A percentile compares a stretch with the other conserved stretches of the same genome.
phyloP scores from a whole-genome alignment of 2,888 invertebrate species.

The Deilephila elpenor region DNA sequence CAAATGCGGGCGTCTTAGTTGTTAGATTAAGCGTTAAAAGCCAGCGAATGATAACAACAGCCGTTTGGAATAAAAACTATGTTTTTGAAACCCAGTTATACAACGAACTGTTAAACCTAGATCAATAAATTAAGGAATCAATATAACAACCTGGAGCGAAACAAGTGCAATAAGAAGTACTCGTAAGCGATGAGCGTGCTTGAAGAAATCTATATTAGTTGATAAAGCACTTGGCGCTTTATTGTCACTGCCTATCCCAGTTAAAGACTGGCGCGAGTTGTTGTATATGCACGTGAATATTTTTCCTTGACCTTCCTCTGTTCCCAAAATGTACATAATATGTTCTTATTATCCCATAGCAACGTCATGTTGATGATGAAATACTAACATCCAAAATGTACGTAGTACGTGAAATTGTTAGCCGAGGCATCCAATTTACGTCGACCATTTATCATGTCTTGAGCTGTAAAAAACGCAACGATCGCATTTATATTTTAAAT shows the following conservation, averaged over 20 bases:
- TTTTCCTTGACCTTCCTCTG: not conserved
- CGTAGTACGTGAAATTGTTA: slow-evolving; percentile 16
- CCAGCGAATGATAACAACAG: not conserved
- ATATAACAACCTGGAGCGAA: too few relatives aligned
- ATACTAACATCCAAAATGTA: slow-evolving; percentile 6
- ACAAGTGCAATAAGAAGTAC: too few relatives aligned
- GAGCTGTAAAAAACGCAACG: slow-evolving; percentile 23
- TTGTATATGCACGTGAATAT: not conserved
- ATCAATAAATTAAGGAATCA: too few relatives aligned
- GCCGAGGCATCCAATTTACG: slow-evolving; percentile 24
- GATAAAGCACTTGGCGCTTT: too few relatives aligned
- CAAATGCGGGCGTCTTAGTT: not conserved
- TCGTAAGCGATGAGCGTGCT: too few relatives aligned
- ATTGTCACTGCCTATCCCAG: too few relatives aligned
- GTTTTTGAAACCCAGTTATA: not conserved
- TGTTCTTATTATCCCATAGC: not conserved
- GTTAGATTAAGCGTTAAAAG: not conserved
- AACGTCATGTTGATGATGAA: not conserved
- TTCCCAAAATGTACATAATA: not conserved
- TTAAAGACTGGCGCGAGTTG: not conserved
- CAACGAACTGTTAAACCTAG: not conserved
- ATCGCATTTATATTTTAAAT: slow-evolving; percentile 21
- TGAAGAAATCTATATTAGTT: too few relatives aligned
- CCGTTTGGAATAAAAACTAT: not conserved
- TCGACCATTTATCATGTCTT: slow-evolving; percentile 25